phyloP scores from a whole-genome alignment of 2,888 invertebrate species.

The Ametastegia equiseti region DNA sequence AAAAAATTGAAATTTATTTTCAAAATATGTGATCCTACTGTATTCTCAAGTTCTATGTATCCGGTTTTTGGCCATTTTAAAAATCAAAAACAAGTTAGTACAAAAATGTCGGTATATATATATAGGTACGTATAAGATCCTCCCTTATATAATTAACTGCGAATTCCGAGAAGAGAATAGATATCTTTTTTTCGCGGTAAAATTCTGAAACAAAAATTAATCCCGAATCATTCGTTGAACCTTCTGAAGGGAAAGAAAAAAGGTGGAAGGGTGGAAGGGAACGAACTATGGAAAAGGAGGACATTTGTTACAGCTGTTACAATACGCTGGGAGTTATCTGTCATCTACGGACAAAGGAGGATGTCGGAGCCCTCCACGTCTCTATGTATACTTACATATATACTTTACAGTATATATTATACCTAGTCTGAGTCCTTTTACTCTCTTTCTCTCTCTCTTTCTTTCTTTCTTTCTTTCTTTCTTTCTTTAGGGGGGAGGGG shows the following conservation, averaged over 20 bases:
- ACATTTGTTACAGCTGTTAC: constrained; percentile 44
- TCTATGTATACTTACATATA: constrained; percentile 20
- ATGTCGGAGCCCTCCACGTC: constrained; percentile 17
- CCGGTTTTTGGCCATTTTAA: too few species aligned
- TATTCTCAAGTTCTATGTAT: too few species aligned
- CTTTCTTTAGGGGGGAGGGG: neutral
- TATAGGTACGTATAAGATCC: too few species aligned
- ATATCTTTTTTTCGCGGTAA: neutral
- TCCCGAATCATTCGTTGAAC: neutral
- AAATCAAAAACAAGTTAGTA: too few species aligned
- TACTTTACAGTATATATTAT: too few species aligned
- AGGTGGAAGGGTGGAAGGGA: neutral
- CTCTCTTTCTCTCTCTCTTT: constrained; percentile 42
- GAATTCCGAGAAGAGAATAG: too few species aligned
- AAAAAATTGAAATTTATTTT: too few species aligned
- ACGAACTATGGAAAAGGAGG: constrained; percentile 15
- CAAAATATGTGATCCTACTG: too few species aligned
- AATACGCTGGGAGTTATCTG: constrained; percentile 46
- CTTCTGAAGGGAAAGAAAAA: neutral
- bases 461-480: constrained; percentile 44
- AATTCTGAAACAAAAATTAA: constrained; percentile 6
- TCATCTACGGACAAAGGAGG: constrained; percentile 49
- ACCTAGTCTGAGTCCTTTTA: too few species aligned
- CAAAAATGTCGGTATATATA: neutral
- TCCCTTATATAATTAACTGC: too few species aligned